phyloP scores from a whole-genome alignment of 1,140 invertebrate genomes.

The Cyclargus thomasi region DNA sequence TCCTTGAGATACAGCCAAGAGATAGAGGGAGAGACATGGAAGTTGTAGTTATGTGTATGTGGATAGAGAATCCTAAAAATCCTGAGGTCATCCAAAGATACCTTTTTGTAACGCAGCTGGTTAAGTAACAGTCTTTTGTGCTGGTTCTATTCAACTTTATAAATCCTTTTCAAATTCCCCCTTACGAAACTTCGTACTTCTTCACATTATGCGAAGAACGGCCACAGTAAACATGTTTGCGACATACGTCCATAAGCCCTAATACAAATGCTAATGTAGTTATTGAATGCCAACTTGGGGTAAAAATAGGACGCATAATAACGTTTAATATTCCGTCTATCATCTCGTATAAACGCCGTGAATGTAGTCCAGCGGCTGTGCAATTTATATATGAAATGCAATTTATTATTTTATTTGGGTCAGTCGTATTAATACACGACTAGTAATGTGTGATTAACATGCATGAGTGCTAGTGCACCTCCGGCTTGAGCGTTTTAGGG shows the following conservation, averaged over 20 bases:
- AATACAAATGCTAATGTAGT: slow-evolving; percentile 18
- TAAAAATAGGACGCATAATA: slow-evolving; percentile 22
- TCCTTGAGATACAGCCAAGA: no score
- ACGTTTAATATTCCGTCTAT: slow-evolving; percentile 16
- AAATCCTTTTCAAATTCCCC: background rate
- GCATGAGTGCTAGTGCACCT: background rate
- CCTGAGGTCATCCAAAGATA: no score
- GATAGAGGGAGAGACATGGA: no score
- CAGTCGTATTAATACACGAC: background rate
- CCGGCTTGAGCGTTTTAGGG: no score
- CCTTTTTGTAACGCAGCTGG: no score
- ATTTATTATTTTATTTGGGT: slow-evolving; percentile 6
- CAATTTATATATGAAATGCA: slow-evolving; percentile 2
- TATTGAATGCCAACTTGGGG: slow-evolving; percentile 16
- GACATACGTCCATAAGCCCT: slow-evolving; percentile 10
- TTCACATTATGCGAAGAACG: background rate
- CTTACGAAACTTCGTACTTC: background rate
- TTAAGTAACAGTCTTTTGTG: no score
- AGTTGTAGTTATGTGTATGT: no score
- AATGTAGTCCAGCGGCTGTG: slow-evolving; percentile 8
- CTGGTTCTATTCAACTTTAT: background rate
- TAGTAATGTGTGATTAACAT: background rate
- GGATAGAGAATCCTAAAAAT: no score
- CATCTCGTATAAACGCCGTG: background rate
- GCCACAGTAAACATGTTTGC: slow-evolving; percentile 13